Percentiles rank a stretch among this genome's conserved stretches.
Evolutionary conservation across 2,888 invertebrate genomes (phyloP).

Genomic region (Orthosia gothica): DNA sequence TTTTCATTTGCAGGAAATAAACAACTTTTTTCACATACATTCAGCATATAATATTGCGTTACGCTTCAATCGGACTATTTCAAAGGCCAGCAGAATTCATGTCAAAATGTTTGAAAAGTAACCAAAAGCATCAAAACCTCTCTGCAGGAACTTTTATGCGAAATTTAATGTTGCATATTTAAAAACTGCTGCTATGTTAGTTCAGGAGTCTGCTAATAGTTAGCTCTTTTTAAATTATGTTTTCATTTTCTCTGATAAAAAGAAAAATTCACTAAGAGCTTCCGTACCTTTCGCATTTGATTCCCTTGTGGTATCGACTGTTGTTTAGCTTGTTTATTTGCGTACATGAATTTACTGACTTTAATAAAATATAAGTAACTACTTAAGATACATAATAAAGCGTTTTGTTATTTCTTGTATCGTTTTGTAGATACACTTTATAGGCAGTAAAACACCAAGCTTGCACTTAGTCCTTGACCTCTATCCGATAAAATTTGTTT

Average conservation of each 20-base stretch:
- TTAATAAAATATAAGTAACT: background rate
- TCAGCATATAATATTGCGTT: conserved; percentile 67
- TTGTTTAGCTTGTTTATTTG: conserved; percentile 5
- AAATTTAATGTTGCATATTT: conserved; percentile 82
- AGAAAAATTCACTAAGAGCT: conserved; percentile 29
- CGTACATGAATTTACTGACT: background rate
- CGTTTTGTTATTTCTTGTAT: background rate
- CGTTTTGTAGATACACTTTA: background rate
- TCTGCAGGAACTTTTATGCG: conserved; percentile 77
- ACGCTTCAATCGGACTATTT: conserved; percentile 66
- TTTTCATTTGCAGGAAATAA: conserved; percentile 69
- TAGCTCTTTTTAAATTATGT: conserved; percentile 17
- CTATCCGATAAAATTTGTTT: background rate
- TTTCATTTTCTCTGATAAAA: conserved; percentile 15
- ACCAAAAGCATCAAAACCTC: conserved; percentile 75
- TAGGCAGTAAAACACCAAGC: background rate
- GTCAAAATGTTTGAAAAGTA: conserved; percentile 80
- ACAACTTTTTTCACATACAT: conserved; percentile 60
- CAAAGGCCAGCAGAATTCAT: conserved; percentile 78
- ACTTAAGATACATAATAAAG: background rate
- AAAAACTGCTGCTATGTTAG: conserved; percentile 71
- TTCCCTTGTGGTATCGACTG: conserved; percentile 25
- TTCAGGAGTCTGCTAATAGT: conserved; percentile 50
- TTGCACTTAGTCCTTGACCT: background rate
- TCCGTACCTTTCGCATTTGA: conserved; percentile 32